Percentiles rank a stretch among this genome's conserved stretches.
Evolutionary conservation across 2,888 invertebrate species (phyloP).

Genomic region (Tenthredo livida): DNA sequence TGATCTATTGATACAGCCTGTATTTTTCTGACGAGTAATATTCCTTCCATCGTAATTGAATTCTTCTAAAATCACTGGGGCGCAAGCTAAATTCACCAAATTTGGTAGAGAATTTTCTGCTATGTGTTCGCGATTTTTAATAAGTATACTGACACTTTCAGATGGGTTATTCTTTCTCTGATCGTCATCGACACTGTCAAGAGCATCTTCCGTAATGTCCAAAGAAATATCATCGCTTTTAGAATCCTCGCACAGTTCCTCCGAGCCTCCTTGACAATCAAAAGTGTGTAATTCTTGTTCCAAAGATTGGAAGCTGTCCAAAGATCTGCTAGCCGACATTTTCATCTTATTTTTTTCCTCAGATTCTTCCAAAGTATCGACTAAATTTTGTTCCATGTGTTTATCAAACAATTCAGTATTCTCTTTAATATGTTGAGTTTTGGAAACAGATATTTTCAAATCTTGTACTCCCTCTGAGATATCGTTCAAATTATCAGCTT

Average conservation of each 20-base stretch:
- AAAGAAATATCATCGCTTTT: conserved; percentile 67
- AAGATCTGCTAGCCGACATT: conserved; percentile 74
- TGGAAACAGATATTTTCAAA: conserved; percentile 48
- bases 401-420: conserved; percentile 73
- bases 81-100: not conserved
- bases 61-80: conserved; percentile 25
- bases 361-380: conserved; percentile 72
- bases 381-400: conserved; percentile 74
- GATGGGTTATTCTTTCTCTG: conserved; percentile 4
- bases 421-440: conserved; percentile 59
- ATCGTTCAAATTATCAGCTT: conserved; percentile 37
- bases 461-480: not conserved
- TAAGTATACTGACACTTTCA: not conserved
- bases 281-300: conserved; percentile 76
- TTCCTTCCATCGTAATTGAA: not conserved
- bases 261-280: conserved; percentile 77
- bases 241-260: conserved; percentile 74
- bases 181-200: conserved; percentile 56
- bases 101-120: conserved; percentile 15
- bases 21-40: not conserved
- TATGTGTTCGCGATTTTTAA: not conserved
- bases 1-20: not conserved
- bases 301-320: conserved; percentile 72
- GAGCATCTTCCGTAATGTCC: conserved; percentile 65
- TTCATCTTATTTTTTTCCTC: conserved; percentile 70